Base-by-base conservation (phyloP, 2,888 invertebrate species). In the Apamea monoglypha region DNA sequence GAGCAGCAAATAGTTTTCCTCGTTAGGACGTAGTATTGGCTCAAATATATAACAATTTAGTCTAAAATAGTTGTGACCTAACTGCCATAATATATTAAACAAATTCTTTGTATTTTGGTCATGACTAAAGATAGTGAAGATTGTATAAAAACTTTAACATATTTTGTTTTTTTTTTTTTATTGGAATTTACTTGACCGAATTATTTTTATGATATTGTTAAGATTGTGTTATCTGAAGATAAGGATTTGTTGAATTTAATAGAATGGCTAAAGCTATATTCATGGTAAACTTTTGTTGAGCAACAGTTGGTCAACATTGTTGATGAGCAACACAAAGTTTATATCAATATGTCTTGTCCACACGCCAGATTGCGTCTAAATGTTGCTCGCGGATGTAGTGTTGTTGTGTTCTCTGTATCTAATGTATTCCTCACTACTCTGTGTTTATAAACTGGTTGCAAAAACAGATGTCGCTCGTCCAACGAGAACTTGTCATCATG, bases 211-310 rank as follows among this genome's bases (percentile, higher is more conserved):
- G 61, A 50, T 76, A 47, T 63, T 66, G 53, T 29, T 50, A 68
- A 36, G 36, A 81, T 82, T 75, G 53, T 68, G 53, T 68, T 78
- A 68, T 53, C 59, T 68, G 5, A 63, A 83, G 84, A 83, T 78
- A 63, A 64, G 40, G n/a, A 53, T 83, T 71, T 72, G 44, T 83
- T 78, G 50, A 67, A 18, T 74, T 66, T 40, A 53, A 56, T 47
- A 69, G 40, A 77, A 53, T 71, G n/a, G 61, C 56, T 70, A 25
- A 56, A 25, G 56, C 56, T 6, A 6, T 50, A 18, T 50, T 50
- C 18, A 6, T 18, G 56, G 56, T 56, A 25, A 25, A 56, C 12
- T 25, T 56, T 56, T 56, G 56, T 56, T 25, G 25, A 56, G 56
- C 56, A 25, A 56, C 56, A 56, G 10, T 25, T 56, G 25, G 25